Evolutionary conservation across 2,113 vertebrate species (phyloP).

Genomic region (Setophaga kirtlandii): DNA sequence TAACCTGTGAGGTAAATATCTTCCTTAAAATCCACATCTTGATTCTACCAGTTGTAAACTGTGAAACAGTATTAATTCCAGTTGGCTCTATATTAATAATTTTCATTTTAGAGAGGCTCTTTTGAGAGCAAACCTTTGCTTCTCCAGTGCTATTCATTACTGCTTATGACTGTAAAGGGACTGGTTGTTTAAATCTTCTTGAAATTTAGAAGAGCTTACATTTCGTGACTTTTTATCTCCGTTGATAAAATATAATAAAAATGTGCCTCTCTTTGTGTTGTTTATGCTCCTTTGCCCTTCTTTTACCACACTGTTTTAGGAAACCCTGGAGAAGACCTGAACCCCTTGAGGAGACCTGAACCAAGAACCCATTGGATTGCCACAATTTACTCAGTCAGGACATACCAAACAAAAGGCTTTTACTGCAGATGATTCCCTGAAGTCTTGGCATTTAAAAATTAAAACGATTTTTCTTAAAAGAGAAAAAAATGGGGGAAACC

Average conservation of each 20-base stretch:
- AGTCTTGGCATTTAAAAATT: background rate
- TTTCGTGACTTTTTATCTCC: background rate
- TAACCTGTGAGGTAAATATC: background rate
- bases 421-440: background rate
- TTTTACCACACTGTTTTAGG: background rate
- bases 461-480: background rate
- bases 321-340: background rate
- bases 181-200: background rate
- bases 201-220: background rate
- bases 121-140: background rate
- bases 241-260: background rate
- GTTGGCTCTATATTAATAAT: background rate
- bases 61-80: background rate
- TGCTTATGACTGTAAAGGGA: background rate
- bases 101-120: background rate
- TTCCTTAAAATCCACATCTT: background rate
- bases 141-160: background rate
- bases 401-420: background rate
- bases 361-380: background rate
- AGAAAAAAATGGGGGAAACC: accelerated
- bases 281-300: background rate
- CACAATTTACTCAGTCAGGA: background rate
- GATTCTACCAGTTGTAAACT: background rate
- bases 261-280: background rate
- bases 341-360: background rate